Conservation (phyloP, 2,888 invertebrate genomes). For the Apotomis betuletana region DNA sequence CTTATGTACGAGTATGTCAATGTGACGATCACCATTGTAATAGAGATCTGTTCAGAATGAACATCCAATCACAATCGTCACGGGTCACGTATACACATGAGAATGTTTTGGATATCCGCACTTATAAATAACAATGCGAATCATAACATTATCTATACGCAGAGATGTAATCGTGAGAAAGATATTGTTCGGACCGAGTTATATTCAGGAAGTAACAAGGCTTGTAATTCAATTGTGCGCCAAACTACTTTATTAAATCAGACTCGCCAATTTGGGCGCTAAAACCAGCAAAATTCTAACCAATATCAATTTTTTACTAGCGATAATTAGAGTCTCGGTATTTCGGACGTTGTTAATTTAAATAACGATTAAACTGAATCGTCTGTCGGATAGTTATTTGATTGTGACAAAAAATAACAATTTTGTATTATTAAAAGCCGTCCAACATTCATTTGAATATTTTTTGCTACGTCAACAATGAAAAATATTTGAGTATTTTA, state of each 20-base stretch:
- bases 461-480: slow-evolving; percentile 24
- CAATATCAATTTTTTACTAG: slow-evolving; percentile 17
- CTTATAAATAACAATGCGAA: slow-evolving; percentile 11
- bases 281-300: slow-evolving; percentile 12
- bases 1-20: too few species aligned
- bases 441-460: slow-evolving; percentile 24
- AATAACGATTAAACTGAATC: slow-evolving; percentile 15
- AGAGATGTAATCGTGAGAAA: slow-evolving; percentile 14
- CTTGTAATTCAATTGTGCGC: slow-evolving; percentile 27
- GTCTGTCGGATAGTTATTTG: slow-evolving; percentile 9
- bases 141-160: slow-evolving; percentile 1
- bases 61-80: background rate
- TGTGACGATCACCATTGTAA: too few species aligned
- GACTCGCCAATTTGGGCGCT: slow-evolving; percentile 12
- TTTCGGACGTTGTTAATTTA: slow-evolving; percentile 28
- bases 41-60: too few species aligned
- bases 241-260: slow-evolving; percentile 32
- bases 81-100: background rate
- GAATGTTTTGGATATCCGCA: background rate
- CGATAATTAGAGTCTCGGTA: slow-evolving; percentile 15
- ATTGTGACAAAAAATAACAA: slow-evolving; percentile 27
- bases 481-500: slow-evolving; percentile 4
- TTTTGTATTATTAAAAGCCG: slow-evolving; percentile 13
- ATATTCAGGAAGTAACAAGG: slow-evolving; percentile 18
- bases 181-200: slow-evolving; percentile 4